Base-by-base conservation (phyloP, 2,797 vertebrate genomes). In the Ataeniobius toweri region DNA sequence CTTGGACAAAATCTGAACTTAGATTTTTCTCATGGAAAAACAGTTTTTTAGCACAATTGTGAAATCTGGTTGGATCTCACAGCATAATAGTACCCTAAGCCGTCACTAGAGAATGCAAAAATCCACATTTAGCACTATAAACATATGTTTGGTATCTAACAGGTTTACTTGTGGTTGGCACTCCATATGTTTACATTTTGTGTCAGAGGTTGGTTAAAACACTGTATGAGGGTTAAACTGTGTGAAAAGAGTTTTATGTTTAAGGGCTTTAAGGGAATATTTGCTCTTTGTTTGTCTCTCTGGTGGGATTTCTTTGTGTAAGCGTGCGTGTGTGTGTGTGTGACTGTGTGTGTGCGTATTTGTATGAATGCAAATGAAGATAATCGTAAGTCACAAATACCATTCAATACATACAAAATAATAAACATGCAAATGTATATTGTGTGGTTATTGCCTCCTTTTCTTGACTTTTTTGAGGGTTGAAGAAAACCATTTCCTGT, bases 361-460 rank as follows among this genome's bases (percentile, higher is more conserved):
- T 67, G 84, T n/a, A 80, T 76, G 77, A 26, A 48, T 44, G 41
- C n/a, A 48, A 48, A 26, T 84, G 70, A 84, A 85, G 76, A 91
- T 89, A 83, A 87, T 89, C 78, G 87, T 82, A 78, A 83, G 80
- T 93, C 94, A 93, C 81, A 91, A 89, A 89, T 88, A 82, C 92
- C 90, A 92, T 95, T 92, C 85, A 90, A 77, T 89, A 90, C 92
- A 95, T 93, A 80, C 84, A 81, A 94, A 94, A 91, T 78, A 96
- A 94, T 95, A 96, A 95, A 96, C 80, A 78, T 91, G 87, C 84
- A 91, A 91, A 94, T 84, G 75, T 90, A 88, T 88, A 76, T 79
- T 84, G 89, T 93, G 84, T 86, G 63, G 82, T 59, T 78, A 68
- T 73, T 79, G 72, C 31, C 6, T 71, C 63, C 51, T 76, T 36